Percentiles rank a stretch among this genome's conserved stretches.
These are phyloP conservation scores for Triplophysa siluroides DNA, from an alignment of 2,113 vertebrate species.

Conservation along the genomic window DNA sequence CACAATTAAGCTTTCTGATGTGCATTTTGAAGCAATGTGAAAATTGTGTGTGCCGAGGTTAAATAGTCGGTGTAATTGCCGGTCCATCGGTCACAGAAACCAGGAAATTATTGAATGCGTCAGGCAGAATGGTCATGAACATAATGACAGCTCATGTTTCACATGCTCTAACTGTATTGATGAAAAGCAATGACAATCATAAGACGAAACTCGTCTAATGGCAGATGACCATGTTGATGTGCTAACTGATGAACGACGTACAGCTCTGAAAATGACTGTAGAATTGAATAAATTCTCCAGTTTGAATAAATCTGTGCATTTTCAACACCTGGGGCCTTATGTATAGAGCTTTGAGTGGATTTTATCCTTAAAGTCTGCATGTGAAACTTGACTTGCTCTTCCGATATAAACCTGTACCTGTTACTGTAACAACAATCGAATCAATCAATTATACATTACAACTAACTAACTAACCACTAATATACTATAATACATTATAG, in stretches of 20 bases:
- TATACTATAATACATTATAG: too few relatives aligned
- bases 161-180: neutral
- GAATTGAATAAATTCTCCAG: neutral
- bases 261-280: neutral
- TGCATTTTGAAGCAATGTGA: neutral
- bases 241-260: neutral
- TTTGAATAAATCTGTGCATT: neutral
- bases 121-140: neutral
- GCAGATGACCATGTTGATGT: neutral
- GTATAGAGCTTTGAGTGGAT: too few relatives aligned
- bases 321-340: too few relatives aligned
- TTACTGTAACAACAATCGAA: too few relatives aligned
- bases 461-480: too few relatives aligned
- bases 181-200: neutral
- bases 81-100: slow-evolving; percentile 7
- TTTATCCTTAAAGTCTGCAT: too few relatives aligned
- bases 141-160: neutral
- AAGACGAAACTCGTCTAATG: neutral
- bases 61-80: neutral
- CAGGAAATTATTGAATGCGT: neutral
- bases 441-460: too few relatives aligned
- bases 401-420: neutral
- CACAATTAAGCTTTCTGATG: slow-evolving; percentile 2
- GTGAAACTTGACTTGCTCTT: too few relatives aligned
- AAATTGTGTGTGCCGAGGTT: neutral